Evolutionary conservation across 2,797 vertebrate genomes (phyloP).

Genomic region (Dryobates pubescens): DNA sequence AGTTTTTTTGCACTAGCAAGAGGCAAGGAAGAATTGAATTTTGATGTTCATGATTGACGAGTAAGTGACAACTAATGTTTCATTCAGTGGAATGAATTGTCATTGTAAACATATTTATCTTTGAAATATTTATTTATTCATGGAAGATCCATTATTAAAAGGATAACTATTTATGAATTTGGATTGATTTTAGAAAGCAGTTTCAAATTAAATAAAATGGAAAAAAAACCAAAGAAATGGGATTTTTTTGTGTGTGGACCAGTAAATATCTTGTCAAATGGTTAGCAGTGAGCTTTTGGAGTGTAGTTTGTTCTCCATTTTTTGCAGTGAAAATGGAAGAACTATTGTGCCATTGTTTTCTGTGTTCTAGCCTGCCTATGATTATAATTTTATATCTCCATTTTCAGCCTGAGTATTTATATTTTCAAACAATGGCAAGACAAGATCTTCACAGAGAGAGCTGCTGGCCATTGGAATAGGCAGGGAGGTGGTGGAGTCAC

Average conservation of each 20-base stretch:
- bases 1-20: neutral
- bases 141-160: slow-evolving; percentile 8
- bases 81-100: neutral
- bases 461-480: too few species aligned
- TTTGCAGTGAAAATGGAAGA: neutral
- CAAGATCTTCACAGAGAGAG: neutral
- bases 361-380: neutral
- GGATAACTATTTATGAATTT: neutral
- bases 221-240: neutral
- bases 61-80: slow-evolving; percentile 5
- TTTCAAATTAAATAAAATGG: neutral
- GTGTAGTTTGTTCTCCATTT: neutral
- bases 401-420: neutral
- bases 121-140: slow-evolving; percentile 45
- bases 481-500: too few species aligned
- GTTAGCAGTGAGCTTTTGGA: neutral
- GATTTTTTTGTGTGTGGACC: neutral
- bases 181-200: neutral
- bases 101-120: slow-evolving; percentile 4
- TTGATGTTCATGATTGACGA: neutral
- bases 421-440: neutral
- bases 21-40: neutral
- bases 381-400: neutral
- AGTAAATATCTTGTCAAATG: neutral
- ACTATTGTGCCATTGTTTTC: neutral